Base-by-base conservation (phyloP, 2,113 vertebrate species). In the rabbit (Oryctolagus cuniculus) region DNA sequence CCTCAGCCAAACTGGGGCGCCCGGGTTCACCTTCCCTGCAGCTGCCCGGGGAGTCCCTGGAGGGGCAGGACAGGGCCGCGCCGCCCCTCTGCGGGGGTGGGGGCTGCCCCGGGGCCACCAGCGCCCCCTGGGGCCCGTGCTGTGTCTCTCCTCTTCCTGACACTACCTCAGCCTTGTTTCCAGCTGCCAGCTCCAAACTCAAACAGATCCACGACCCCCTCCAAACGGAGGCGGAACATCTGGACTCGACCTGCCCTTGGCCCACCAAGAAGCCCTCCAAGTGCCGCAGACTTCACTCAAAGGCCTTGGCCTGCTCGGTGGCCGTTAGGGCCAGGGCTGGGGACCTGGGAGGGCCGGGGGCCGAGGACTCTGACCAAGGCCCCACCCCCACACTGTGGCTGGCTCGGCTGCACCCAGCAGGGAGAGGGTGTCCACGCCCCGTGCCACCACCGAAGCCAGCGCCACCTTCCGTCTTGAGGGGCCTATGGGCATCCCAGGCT, bases 291-390 rank as follows among this genome's bases (percentile, higher is more conserved):
- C 58, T 21, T 51, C 3, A 31, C 29, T 19, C 74, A 31, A 53
- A 73, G 80, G 29, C 17, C 0, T 13, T 21, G 11, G 25, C 58
- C 74, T 73, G 22, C 25, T 6, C 0, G 1, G 17, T 13, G 29
- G 64, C 15, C 38, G 64, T 67, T 11, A 9, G 53, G 36, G 29
- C 25, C 10, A 8, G 24, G 1, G 38, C 0, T 21, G 44, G 73
- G 44, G 77, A 44, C 4, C 16, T 4, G 6, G n/a, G 87, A 44
- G 25, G 29, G 5, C 21, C 15, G 25, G 58, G 27, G 16, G 24
- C 0, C 44, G 7, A 1, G 0, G 53, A 19, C 10, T 55, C 77
- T 27, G 67, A n/a, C 27, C 36, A 72, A 74, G 27, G 19, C n/a
- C 34, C 6, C 5, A 3, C 5, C 38, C n/a, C 51, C 44, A 15